These are phyloP conservation scores for Syngnathoides biaculeatus DNA, from an alignment of 2,113 vertebrate species.

Conservation along the genomic window DNA sequence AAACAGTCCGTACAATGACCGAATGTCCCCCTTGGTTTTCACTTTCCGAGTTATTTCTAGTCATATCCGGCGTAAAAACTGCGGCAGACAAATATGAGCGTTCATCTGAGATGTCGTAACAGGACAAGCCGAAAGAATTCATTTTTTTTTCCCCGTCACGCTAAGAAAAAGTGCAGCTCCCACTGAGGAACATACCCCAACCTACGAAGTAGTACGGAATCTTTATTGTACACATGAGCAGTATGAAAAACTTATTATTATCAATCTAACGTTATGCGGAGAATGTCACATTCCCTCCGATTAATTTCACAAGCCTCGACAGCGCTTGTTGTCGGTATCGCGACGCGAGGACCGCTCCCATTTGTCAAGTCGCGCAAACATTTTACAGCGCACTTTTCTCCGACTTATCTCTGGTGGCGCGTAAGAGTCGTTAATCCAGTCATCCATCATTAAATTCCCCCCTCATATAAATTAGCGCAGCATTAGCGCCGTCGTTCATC, in stretches of 20 bases:
- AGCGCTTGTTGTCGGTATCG: constrained; percentile 6
- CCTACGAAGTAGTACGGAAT: not conserved
- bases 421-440: constrained; percentile 48
- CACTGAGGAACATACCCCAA: not conserved
- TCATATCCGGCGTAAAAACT: no score
- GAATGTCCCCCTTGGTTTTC: no score
- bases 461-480: constrained; percentile 66
- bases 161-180: not conserved
- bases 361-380: constrained; percentile 44
- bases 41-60: no score
- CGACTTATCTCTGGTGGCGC: constrained; percentile 38
- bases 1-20: no score
- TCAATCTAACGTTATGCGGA: not conserved
- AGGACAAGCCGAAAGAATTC: no score
- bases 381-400: constrained; percentile 43
- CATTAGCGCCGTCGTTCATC: constrained; percentile 68
- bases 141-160: not conserved
- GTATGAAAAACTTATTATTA: not conserved
- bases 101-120: no score
- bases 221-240: not conserved
- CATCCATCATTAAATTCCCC: constrained; percentile 62
- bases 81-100: no score
- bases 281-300: not conserved
- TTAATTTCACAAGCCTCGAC: not conserved
- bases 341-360: constrained; percentile 45